phyloP scores from a whole-genome alignment of 1,140 invertebrate genomes.

The Neodiprion lecontei region DNA sequence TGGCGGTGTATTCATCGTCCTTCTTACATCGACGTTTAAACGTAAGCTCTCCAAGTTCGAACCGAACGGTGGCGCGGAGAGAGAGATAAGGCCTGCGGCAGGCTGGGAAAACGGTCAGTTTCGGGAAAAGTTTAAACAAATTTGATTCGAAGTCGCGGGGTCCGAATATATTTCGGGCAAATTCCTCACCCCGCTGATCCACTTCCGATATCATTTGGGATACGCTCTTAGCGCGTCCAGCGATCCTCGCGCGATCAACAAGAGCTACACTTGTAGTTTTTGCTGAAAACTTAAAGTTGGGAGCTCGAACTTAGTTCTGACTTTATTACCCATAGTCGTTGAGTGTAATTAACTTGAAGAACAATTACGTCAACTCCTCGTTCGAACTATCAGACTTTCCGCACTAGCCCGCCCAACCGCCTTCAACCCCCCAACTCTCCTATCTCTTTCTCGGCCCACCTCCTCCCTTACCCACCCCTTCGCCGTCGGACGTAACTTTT shows the following conservation, averaged over 20 bases:
- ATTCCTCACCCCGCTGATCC: not conserved
- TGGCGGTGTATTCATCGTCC: not conserved
- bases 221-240: not conserved
- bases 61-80: not conserved
- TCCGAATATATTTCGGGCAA: not conserved
- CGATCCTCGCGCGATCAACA: not conserved
- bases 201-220: not conserved
- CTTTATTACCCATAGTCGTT: conserved; percentile 1
- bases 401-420: too few species aligned
- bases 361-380: not conserved
- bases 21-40: not conserved
- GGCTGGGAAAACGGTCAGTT: not conserved
- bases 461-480: not conserved
- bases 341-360: not conserved
- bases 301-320: not conserved
- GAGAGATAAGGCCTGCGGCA: not conserved
- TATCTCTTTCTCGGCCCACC: not conserved
- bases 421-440: too few species aligned
- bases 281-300: not conserved
- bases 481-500: not conserved
- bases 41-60: not conserved
- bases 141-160: not conserved
- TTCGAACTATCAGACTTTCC: not conserved
- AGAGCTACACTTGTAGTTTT: not conserved
- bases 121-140: not conserved